Evolutionary conservation across 92 coral and sea anemone species (phyloP).

Genomic region (Actinostola sp.): DNA sequence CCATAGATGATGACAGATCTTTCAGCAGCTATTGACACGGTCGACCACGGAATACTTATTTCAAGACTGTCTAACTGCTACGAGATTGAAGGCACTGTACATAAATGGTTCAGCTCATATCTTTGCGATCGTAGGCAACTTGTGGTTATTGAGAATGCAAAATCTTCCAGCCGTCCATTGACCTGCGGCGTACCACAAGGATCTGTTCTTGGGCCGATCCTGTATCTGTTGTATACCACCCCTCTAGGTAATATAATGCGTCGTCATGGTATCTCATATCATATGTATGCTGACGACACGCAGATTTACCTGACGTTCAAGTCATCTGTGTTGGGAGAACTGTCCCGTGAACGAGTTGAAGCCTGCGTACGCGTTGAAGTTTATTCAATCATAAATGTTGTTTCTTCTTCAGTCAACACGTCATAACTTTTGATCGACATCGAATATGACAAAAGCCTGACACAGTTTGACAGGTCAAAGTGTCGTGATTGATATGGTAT

Average conservation of each 20-base stretch:
- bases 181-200: constrained; percentile 26
- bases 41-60: neutral
- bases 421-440: no score
- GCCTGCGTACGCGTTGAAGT: no score
- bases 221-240: constrained; percentile 14
- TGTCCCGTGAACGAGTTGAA: neutral
- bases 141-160: neutral
- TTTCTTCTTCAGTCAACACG: no score
- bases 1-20: neutral
- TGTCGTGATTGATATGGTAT: no score
- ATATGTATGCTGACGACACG: constrained; percentile 9
- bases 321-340: neutral
- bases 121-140: constrained; percentile 10
- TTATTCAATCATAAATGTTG: no score
- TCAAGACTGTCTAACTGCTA: neutral
- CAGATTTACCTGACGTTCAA: neutral
- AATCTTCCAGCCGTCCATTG: neutral
- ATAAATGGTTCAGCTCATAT: constrained; percentile 19
- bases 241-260: constrained; percentile 16
- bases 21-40: neutral
- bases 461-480: no score
- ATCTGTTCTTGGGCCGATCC: constrained; percentile 19
- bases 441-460: no score
- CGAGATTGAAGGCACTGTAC: neutral
- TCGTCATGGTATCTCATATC: constrained; percentile 13